Percentiles rank a stretch among this genome's conserved stretches.
Evolutionary conservation across 1,140 invertebrate species (phyloP).

Genomic region (Polypedilum pembai): DNA sequence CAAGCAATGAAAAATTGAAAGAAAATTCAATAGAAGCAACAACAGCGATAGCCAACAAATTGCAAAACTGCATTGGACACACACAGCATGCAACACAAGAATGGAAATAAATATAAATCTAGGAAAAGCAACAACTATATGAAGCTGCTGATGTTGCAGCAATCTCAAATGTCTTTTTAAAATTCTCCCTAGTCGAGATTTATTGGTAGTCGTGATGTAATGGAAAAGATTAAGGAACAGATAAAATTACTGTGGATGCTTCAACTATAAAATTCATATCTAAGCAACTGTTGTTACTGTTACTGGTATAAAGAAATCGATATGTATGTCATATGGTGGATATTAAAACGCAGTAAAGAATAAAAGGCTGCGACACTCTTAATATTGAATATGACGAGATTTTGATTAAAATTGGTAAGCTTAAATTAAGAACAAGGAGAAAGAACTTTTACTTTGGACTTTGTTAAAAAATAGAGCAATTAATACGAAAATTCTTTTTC

Average conservation of each 20-base stretch:
- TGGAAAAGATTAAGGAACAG: not conserved
- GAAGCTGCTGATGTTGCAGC: not conserved
- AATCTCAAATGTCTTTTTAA: slow-evolving; percentile 19
- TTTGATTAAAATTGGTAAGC: too few species aligned
- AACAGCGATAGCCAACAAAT: not conserved
- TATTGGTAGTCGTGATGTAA: slow-evolving; percentile 4
- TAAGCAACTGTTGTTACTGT: not conserved
- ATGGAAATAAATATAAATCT: not conserved
- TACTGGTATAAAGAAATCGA: not conserved
- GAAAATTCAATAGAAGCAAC: not conserved
- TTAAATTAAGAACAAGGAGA: too few species aligned
- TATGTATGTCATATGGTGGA: not conserved
- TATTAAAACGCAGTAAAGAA: not conserved
- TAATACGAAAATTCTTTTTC: too few species aligned
- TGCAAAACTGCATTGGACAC: slow-evolving; percentile 14
- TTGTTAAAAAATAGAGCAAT: too few species aligned
- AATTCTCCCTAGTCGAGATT: slow-evolving; percentile 1
- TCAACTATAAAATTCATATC: not conserved
- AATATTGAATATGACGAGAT: too few species aligned
- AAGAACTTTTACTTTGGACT: too few species aligned
- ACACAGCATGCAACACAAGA: not conserved
- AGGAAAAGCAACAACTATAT: not conserved
- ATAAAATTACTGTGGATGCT: too few species aligned
- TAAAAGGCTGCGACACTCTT: too few species aligned
- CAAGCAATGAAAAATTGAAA: not conserved